Evolutionary conservation across 2,888 invertebrate species (phyloP), one percentile per base, ranked within the genome.

Genomic region (Apodemia duryi): DNA sequence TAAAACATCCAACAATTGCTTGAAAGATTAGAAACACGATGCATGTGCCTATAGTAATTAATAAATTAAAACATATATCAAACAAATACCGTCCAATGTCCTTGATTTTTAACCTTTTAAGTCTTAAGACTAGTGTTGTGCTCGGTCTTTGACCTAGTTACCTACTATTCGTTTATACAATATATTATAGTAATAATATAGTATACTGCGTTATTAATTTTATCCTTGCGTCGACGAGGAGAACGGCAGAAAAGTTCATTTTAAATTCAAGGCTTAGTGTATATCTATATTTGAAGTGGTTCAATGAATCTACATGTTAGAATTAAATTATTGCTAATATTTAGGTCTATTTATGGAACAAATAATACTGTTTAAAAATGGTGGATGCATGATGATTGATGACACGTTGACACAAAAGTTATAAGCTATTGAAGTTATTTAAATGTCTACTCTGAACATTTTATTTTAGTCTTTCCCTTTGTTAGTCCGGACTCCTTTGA

Each of bases 31-130:
- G 0, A 43, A 11, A 3, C 1, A 43, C 3, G 13, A 43, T 11
- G 10, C 11, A 43, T 43, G 11, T 2, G 3, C 1, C 4, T 2
- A 43, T 43, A n/a, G 1, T n/a, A 49, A 3, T 43, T 3, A 43
- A 11, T 43, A n/a, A n/a, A 49, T n/a, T 49, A n/a, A 49, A 49
- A 49, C n/a, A n/a, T 49, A 49, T 49, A 10, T n/a, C 6, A 1
- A 49, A 49, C 49, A 49, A 49, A 49, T 49, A n/a, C 49, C 10
- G 41, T 35, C 29, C 51, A 65, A 62, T 68, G 82, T 80, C 85
- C 82, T 85, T 85, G 84, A 77, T 78, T 77, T 72, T 71, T 79
- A 79, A 82, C 81, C 80, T 78, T 78, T 76, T 71, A 72, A 73
- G 68, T 10, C 2, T 32, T 32, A 32, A 35, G 35, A 35, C 9